Evolutionary conservation across 2,113 vertebrate genomes (phyloP), one percentile per base, ranked within the genome.

Genomic region (Plecotus auritus): DNA sequence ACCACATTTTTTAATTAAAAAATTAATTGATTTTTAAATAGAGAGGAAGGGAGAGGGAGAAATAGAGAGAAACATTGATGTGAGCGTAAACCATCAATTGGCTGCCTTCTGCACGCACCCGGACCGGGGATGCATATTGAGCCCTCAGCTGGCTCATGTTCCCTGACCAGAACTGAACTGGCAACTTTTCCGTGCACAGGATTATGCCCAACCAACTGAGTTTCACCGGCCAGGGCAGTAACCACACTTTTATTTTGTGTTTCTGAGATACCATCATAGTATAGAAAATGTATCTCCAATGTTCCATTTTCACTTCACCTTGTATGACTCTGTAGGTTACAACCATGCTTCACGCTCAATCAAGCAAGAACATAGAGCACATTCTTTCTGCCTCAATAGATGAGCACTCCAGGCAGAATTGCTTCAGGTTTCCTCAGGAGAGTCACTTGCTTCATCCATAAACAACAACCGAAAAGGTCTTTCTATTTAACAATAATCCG

Each of bases 401-500:
- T 85, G n/a, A 95, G 18, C 42, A 14, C 35, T 70, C 61, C 7
- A 26, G 13, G 47, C 12, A 78, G 14, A 88, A 64, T 26, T 70
- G 32, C 8, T 61, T 67, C 12, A 66, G 45, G 9, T 13, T 76
- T 28, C 20, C 47, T 37, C 18, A 30, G 30, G 77, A 86, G 83
- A 42, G 32, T 88, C 11, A 37, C 42, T 51, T 23, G 28, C 16
- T 67, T 85, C 54, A 90, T 64, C 47, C 61, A 42, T 56, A 88
- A 88, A 56, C 61, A 69, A 73, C n/a, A 69, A 76, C 17, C 5
- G 12, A 17, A 32, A 88, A 83, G 49, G 22, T 1, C 37, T 91
- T 85, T 77, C 54, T 73, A 11, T 91, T 93, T 64, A 88, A 13
- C 67, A 4, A 37, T 95, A 69, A 47, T n/a, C n/a, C 4, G 28